Base-by-base conservation (phyloP, 2,888 invertebrate genomes). In the Petrophora chlorosata region DNA sequence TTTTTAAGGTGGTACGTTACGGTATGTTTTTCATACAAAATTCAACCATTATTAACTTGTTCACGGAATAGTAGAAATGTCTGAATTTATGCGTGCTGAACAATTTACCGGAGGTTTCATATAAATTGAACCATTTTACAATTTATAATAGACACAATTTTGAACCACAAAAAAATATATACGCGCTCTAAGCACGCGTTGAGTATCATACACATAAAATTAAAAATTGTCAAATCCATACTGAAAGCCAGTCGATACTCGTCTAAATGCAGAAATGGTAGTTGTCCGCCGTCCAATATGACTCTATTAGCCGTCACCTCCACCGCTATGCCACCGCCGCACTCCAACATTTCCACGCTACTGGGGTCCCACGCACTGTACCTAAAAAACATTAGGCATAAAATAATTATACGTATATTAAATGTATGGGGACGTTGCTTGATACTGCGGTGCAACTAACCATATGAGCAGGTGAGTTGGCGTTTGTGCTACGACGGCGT, bases 401-500 rank as follows among this genome's bases (percentile, higher is more conserved):
- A 25, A 10, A 30, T 10, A n/a, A 13, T 2, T 16, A 5, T 3
- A 3, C 5, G n/a, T 9, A 4, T 13, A 34, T 15, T 3, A 3
- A 3, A 5, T 19, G 2, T 14, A 9, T 16, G 9, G 7, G 19
- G 2, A 5, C 4, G 7, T 7, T 19, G 19, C 7, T 5, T 19
- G 19, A 2, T 2, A 19, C 2, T 29, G 2, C 12, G 3, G 42
- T 32, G n/a, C n/a, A 5, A 53, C 69, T 84, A 92, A 97, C 99
- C 99, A 99, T 45, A 99, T 95, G 38, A 98, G 96, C 9, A 99
- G 86, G 71, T 95, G 97, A 42, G 94, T 95, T 12, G 96, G 94
- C 42, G 97, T 96, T 82, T 99, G 99, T 0, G 99, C 99, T 0
- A 99, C 98, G 0, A 98, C 97, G 0, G 99, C 99, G 76, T 99